Percentiles rank a stretch among this genome's conserved stretches.
phyloP scores from a whole-genome alignment of 2,888 invertebrate genomes.

The Tetragonisca angustula region DNA sequence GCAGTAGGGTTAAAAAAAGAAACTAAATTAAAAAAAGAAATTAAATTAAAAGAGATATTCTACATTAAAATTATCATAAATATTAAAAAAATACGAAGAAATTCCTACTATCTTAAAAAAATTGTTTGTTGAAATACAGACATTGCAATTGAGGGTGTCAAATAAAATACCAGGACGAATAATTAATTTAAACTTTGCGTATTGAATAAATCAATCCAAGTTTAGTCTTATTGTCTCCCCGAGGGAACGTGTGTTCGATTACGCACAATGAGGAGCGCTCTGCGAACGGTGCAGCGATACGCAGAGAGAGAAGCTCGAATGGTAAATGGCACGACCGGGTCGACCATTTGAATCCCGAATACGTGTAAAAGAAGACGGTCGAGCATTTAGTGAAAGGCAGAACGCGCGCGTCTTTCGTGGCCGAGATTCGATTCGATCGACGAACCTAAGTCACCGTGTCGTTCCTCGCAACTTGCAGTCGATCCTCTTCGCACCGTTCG shows the following conservation, averaged over 20 bases:
- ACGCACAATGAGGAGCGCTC: constrained; percentile 12
- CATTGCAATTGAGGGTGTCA: not conserved
- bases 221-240: not conserved
- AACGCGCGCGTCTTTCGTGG: constrained; percentile 69
- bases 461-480: constrained; percentile 37
- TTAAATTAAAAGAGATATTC: too few species aligned
- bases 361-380: constrained; percentile 71
- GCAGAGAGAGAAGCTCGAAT: constrained; percentile 27
- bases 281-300: constrained; percentile 17
- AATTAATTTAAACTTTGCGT: not conserved
- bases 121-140: not conserved
- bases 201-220: not conserved
- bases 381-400: constrained; percentile 77
- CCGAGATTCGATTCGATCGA: constrained; percentile 76
- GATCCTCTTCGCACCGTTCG: constrained; percentile 20
- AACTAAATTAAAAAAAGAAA: too few species aligned
- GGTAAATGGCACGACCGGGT: constrained; percentile 72
- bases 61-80: too few species aligned
- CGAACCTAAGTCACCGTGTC: constrained; percentile 65
- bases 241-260: not conserved
- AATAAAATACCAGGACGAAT: not conserved
- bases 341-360: constrained; percentile 71
- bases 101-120: too few species aligned
- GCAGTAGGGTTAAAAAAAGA: too few species aligned
- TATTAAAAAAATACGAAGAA: too few species aligned